Evolutionary conservation across 1,140 invertebrate species (phyloP), one percentile per base, ranked within the genome.

Genomic region (Meloidogyne chitwoodi): DNA sequence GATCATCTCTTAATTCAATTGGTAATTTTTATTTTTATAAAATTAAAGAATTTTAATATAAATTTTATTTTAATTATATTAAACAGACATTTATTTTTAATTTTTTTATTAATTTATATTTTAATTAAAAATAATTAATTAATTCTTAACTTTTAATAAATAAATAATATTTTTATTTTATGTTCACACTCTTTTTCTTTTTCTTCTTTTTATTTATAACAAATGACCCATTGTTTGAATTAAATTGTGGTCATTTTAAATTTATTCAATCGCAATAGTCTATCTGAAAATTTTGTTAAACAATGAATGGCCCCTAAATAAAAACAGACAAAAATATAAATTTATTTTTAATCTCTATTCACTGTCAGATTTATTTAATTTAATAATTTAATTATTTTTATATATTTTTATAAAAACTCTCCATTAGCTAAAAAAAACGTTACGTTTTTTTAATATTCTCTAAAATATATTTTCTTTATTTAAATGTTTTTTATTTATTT

Each of bases 1-100:
- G 70, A 29, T 12, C 70, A 11, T 73, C 70, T 24, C 70, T 73
- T 34, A 26, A 61, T 19, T 22, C 69, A 19, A 29, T 71, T 22
- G 69, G 69, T 71, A 4, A 71, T 34, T n/a, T n/a, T n/a, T n/a
- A n/a, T n/a, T n/a, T n/a, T n/a, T n/a, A n/a, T n/a, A n/a, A n/a
- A n/a, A n/a, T n/a, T n/a, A n/a, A n/a, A n/a, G n/a, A n/a, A n/a
- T n/a, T n/a, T n/a, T n/a, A n/a, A n/a, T n/a, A n/a, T n/a, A n/a
- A n/a, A n/a, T n/a, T n/a, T n/a, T n/a, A n/a, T n/a, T n/a, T n/a
- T n/a, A n/a, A n/a, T n/a, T n/a, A n/a, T n/a, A n/a, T n/a, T n/a
- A n/a, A n/a, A n/a, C n/a, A n/a, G n/a, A n/a, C n/a, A n/a, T n/a
- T n/a, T n/a, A n/a, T n/a, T n/a, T n/a, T n/a, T n/a, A n/a, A n/a